These are phyloP conservation scores for Schrankia costaestrigalis DNA, from an alignment of 2,888 invertebrate species.

Conservation along the genomic window DNA sequence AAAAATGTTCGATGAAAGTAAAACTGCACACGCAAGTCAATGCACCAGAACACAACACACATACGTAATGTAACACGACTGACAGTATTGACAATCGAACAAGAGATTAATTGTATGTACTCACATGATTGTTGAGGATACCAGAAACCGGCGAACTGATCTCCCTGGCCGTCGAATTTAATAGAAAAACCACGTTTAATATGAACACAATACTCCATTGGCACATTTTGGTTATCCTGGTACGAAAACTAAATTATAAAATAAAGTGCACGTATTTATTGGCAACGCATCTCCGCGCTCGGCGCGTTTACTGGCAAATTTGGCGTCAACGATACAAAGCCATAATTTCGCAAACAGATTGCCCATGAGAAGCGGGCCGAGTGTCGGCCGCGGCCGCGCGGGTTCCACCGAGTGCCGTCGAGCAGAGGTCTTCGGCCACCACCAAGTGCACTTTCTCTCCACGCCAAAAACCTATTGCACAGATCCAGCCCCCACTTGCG, in stretches of 20 bases:
- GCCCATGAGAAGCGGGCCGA: conserved; percentile 63
- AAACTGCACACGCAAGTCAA: conserved; percentile 65
- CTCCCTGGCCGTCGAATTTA: conserved; percentile 51
- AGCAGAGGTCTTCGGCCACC: conserved; percentile 66
- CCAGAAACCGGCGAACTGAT: conserved; percentile 48
- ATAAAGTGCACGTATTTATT: conserved; percentile 60
- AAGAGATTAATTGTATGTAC: too few species aligned
- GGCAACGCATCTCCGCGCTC: conserved; percentile 67
- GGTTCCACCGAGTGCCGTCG: conserved; percentile 58
- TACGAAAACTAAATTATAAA: conserved; percentile 44
- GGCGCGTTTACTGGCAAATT: conserved; percentile 63
- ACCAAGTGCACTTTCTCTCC: conserved; percentile 72
- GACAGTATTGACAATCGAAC: too few species aligned
- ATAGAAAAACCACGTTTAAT: conserved; percentile 60
- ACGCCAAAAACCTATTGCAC: conserved; percentile 52
- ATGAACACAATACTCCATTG: conserved; percentile 71
- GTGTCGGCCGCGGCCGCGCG: conserved; percentile 74
- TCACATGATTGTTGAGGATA: conserved; percentile 62
- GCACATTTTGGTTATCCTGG: conserved; percentile 66
- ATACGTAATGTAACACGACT: too few species aligned
- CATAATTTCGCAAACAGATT: conserved; percentile 70
- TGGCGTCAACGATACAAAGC: conserved; percentile 59
- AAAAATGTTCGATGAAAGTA: conserved; percentile 57
- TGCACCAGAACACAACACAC: conserved; percentile 45
- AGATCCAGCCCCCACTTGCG: conserved; percentile 36